Conservation (phyloP, 2,113 vertebrate species). For the Myotis yumanensis region DNA sequence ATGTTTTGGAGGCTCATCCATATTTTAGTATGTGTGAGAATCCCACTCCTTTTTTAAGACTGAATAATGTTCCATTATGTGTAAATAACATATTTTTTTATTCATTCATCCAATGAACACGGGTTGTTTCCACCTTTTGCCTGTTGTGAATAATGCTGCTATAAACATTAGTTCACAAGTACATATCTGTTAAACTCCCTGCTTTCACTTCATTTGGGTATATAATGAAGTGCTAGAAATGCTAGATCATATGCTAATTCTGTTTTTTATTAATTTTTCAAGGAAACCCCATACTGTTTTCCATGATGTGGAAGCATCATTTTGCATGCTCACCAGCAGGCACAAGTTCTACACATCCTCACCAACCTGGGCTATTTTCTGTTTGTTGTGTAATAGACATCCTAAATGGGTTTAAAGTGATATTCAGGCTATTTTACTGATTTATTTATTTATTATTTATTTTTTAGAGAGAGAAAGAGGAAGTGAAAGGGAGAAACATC, state of each 20-base stretch:
- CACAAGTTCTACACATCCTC: background rate
- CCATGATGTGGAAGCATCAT: background rate
- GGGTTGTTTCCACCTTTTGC: background rate
- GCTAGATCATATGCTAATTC: background rate
- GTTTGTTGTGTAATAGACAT: background rate
- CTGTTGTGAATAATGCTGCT: background rate
- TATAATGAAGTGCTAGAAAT: background rate
- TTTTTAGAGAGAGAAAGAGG: too few relatives aligned
- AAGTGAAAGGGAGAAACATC: too few relatives aligned
- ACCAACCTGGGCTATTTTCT: background rate
- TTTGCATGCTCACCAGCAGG: background rate
- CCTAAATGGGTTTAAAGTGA: background rate
- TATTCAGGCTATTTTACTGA: background rate
- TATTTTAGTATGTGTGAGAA: background rate
- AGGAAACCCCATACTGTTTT: background rate
- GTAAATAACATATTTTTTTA: background rate
- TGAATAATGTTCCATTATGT: background rate
- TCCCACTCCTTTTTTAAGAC: background rate
- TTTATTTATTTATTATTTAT: too few relatives aligned
- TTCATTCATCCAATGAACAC: background rate
- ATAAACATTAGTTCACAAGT: background rate
- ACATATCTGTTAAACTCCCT: background rate
- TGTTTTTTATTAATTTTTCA: background rate
- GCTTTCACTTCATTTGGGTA: background rate
- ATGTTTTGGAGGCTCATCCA: background rate